phyloP scores from a whole-genome alignment of 2,113 vertebrate species.

The Oceanodroma tethys region DNA sequence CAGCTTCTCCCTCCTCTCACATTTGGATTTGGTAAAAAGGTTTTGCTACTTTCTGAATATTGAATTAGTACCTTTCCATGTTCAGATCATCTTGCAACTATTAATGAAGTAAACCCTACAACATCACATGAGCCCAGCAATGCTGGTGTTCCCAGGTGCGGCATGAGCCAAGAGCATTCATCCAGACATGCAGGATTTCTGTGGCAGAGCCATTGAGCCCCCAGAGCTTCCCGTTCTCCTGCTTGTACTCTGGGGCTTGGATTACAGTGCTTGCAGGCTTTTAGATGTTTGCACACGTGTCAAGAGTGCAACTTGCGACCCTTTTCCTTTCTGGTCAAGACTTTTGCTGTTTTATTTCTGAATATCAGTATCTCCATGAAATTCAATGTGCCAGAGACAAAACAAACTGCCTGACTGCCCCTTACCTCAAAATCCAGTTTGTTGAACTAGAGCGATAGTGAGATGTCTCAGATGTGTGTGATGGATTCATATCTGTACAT shows the following conservation, averaged over 20 bases:
- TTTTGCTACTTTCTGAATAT: not conserved
- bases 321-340: not conserved
- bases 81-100: not conserved
- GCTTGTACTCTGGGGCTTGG: not conserved
- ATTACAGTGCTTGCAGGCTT: not conserved
- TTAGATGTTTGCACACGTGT: not conserved
- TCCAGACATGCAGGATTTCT: accelerated
- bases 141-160: not conserved
- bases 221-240: not conserved
- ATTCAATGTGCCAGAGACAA: not conserved
- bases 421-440: not conserved
- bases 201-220: not conserved
- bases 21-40: not conserved
- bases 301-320: not conserved
- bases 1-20: not conserved
- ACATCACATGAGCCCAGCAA: not conserved
- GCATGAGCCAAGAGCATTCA: accelerated
- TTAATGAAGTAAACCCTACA: not conserved
- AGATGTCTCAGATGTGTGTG: not conserved
- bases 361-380: not conserved
- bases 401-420: not conserved
- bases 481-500: not conserved
- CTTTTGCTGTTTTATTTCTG: not conserved
- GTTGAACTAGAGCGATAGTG: not conserved
- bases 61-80: not conserved